Percentiles rank a stretch among this genome's conserved stretches.
phyloP scores from a whole-genome alignment of 2,113 vertebrate genomes.

The Austrofundulus limnaeus region DNA sequence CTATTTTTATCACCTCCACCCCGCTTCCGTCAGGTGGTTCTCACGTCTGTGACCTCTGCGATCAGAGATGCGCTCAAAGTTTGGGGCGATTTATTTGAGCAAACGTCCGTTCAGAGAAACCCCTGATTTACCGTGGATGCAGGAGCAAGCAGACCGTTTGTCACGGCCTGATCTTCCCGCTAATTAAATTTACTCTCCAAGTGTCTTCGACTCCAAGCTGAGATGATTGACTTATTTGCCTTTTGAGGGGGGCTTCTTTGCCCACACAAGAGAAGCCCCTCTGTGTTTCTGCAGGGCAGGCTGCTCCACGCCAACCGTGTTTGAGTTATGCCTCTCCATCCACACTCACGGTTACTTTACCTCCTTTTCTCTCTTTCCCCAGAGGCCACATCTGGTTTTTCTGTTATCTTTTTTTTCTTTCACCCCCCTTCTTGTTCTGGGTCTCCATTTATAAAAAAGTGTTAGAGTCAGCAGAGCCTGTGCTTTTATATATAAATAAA shows the following conservation, averaged over 20 bases:
- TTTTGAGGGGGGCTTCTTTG: conserved; percentile 49
- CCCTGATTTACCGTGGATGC: neutral
- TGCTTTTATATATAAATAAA: too few relatives aligned
- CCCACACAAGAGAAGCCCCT: conserved; percentile 34
- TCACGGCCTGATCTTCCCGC: conserved; percentile 52
- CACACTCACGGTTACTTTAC: conserved; percentile 42
- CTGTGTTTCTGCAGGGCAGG: too few relatives aligned
- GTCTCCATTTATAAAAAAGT: conserved; percentile 44
- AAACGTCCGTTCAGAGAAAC: neutral
- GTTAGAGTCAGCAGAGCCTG: conserved; percentile 77
- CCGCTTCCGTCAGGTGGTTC: conserved; percentile 32
- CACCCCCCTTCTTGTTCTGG: conserved; percentile 23
- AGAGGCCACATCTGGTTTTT: conserved; percentile 72
- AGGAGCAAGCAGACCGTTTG: conserved; percentile 42
- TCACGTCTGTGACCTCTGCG: conserved; percentile 32
- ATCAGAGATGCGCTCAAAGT: neutral
- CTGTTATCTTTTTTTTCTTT: conserved; percentile 26
- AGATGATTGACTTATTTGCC: conserved; percentile 69
- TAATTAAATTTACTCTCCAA: conserved; percentile 69
- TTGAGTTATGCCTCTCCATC: conserved; percentile 44
- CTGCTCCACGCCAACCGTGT: conserved; percentile 20
- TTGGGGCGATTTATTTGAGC: conserved; percentile 7
- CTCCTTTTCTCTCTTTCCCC: conserved; percentile 36
- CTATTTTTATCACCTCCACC: conserved; percentile 57
- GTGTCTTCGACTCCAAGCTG: conserved; percentile 54